Evolutionary conservation across 2,797 vertebrate species (phyloP).

Genomic region (Hirundo rustica): DNA sequence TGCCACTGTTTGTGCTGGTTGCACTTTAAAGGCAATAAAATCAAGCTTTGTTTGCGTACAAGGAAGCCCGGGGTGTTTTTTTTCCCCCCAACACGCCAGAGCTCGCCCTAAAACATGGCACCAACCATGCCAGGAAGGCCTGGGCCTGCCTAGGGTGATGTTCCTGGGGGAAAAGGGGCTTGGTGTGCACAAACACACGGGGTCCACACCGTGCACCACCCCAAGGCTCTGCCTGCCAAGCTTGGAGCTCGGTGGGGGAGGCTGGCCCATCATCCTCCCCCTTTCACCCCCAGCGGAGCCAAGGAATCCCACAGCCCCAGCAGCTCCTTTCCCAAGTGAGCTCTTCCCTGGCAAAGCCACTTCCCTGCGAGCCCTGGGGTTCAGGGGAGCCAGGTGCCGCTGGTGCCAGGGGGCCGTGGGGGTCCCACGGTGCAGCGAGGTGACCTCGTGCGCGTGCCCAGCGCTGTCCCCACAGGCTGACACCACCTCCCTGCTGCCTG

Average conservation of each 20-base stretch:
- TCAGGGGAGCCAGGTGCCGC: not conserved
- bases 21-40: constrained; percentile 55
- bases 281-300: not conserved
- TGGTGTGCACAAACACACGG: fast-evolving
- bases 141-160: not conserved
- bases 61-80: not conserved
- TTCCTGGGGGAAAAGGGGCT: not conserved
- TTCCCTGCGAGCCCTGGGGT: fast-evolving
- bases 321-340: not conserved
- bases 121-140: not conserved
- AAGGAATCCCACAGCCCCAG: not conserved
- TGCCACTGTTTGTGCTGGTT: constrained; percentile 63
- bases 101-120: not conserved
- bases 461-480: fast-evolving
- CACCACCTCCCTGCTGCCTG: not conserved
- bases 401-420: fast-evolving
- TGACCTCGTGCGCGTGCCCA: not conserved
- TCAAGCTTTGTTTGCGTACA: constrained; percentile 34
- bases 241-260: not conserved
- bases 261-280: not conserved
- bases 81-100: not conserved
- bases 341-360: not conserved
- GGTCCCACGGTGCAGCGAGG: not conserved
- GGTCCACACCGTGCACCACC: fast-evolving
- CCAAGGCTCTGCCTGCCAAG: not conserved